phyloP scores from a whole-genome alignment of 1,140 invertebrate species.

The Asbolus verrucosus region DNA sequence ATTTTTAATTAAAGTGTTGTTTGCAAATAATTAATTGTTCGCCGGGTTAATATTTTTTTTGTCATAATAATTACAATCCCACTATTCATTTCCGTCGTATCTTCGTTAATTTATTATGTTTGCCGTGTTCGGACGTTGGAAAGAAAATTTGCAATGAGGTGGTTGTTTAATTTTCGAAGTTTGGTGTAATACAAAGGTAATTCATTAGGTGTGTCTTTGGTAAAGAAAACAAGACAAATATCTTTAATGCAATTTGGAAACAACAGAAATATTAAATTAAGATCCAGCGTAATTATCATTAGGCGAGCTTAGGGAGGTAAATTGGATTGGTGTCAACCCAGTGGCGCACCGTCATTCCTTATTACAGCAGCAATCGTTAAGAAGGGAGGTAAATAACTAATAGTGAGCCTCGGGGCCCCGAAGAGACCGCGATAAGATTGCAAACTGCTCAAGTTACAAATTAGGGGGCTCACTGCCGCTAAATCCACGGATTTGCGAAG shows the following conservation, averaged over 20 bases:
- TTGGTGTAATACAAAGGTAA: conserved; percentile 8
- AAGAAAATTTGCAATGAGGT: background rate
- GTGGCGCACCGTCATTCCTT: conserved; percentile 49
- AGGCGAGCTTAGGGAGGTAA: conserved; percentile 48
- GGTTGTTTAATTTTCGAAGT: conserved; percentile 14
- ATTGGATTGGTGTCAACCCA: conserved; percentile 51
- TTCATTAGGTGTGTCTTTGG: conserved; percentile 32
- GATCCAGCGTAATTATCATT: conserved; percentile 52
- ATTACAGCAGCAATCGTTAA: conserved; percentile 53
- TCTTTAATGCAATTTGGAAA: conserved; percentile 39
- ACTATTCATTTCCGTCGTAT: too few relatives aligned
- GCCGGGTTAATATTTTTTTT: too few relatives aligned
- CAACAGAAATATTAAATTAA: conserved; percentile 51
- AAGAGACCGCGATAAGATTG: conserved; percentile 57
- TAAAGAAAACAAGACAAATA: conserved; percentile 49
- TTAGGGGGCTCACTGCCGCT: conserved; percentile 56
- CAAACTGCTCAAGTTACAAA: conserved; percentile 59
- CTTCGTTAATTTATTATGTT: too few relatives aligned
- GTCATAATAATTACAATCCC: too few relatives aligned
- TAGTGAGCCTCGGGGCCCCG: conserved; percentile 47
- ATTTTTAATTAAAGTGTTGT: too few relatives aligned
- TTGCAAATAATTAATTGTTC: too few relatives aligned
- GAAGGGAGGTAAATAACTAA: conserved; percentile 55
- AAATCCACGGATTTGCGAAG: conserved; percentile 58
- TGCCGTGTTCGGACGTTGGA: too few relatives aligned